Base-by-base conservation (phyloP, 2,888 invertebrate species). In the Argyresthia albistria region DNA sequence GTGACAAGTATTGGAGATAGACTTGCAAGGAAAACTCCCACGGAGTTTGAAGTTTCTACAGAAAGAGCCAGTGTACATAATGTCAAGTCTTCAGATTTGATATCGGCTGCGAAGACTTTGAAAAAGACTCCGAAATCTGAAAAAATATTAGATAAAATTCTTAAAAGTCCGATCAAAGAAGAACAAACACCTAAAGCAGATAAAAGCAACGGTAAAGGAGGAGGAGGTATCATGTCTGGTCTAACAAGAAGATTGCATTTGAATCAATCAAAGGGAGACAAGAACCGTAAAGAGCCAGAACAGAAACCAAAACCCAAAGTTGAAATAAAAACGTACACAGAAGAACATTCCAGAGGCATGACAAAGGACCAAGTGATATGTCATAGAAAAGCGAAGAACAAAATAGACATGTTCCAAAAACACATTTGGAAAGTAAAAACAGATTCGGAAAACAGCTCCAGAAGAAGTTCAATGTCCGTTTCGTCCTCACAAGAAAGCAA, bases 351-450 rank as follows among this genome's bases (percentile, higher is more conserved):
- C 0, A 70, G 57, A 60, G 73, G 74, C n/a, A 69, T 70, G 61
- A 70, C 69, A 0, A 81, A 79, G 63, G 83, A 82, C 15, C 79
- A 83, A 66, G 75, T 73, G 0, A 65, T 88, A 8, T 87, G 82
- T 55, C 76, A 80, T 54, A 80, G 72, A 46, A 84, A 84, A 65
- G 88, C 88, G 1, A 87, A 81, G 63, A 70, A 74, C 0, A 83
- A 82, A 61, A 88, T 88, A 6, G 87, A 88, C 57, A 76, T 87
- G 76, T 88, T 88, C 53, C 88, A 88, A 71, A 86, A 81, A 58
- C 80, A 84, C 54, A 82, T 88, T 56, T 69, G 66, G 55, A 79
- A 80, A 60, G 67, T 72, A 1, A 79, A 87, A 58, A 69, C 82
- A 0, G 83, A 84, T 57, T 80, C 83, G 0, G 81, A 87, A 51